These are phyloP conservation scores for Trogon melanurus DNA, from an alignment of 2,113 vertebrate species.

Conservation along the genomic window DNA sequence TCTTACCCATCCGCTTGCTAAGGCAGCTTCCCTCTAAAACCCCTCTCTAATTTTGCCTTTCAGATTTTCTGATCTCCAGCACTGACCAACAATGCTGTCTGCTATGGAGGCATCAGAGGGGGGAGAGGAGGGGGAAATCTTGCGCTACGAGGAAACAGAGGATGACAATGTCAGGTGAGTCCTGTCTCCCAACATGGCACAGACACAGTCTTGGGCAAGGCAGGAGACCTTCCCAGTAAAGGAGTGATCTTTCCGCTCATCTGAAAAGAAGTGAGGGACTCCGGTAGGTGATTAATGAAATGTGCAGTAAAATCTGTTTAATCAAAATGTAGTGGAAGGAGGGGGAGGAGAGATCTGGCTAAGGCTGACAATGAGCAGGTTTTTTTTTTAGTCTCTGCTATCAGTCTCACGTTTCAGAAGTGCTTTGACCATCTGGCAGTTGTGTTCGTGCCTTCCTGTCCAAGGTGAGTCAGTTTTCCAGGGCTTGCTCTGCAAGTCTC, in stretches of 20 bases:
- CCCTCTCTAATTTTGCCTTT: not conserved
- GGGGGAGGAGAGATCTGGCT: not conserved
- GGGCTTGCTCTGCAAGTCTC: not conserved
- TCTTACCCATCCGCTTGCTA: not conserved
- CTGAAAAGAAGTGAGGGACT: not conserved
- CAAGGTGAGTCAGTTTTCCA: not conserved
- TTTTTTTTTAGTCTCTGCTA: not conserved
- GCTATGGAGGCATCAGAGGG: conserved; percentile 51
- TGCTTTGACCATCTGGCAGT: not conserved
- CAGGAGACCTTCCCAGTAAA: not conserved
- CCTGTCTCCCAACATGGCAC: not conserved
- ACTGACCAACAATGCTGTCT: not conserved
- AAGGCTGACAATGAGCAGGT: not conserved
- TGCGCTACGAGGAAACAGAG: not conserved
- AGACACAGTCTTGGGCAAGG: not conserved
- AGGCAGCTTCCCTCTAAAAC: not conserved
- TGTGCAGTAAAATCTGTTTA: not conserved
- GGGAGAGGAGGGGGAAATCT: conserved; percentile 54
- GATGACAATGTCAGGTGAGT: conserved; percentile 64
- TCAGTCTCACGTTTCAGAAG: not conserved
- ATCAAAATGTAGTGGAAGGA: not conserved
- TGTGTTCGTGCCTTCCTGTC: conserved; percentile 2
- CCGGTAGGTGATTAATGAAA: not conserved
- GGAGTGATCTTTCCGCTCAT: not conserved
- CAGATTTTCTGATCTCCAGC: not conserved